phyloP scores from a whole-genome alignment of 2,113 vertebrate genomes.

The Prunella fulvescens region DNA sequence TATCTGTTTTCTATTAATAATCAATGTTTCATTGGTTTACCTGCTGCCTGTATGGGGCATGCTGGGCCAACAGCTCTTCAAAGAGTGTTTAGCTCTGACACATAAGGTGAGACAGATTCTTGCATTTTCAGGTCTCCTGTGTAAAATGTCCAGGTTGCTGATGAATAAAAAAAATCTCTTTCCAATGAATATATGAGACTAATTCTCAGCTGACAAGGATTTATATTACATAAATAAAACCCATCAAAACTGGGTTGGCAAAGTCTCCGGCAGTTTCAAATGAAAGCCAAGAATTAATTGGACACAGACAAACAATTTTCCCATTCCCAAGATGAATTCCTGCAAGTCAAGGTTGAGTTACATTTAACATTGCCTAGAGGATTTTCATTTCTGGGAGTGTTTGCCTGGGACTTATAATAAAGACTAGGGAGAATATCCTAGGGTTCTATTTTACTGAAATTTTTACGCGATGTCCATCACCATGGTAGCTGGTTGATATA shows the following conservation, averaged over 20 bases:
- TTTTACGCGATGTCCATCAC: neutral
- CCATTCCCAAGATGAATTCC: neutral
- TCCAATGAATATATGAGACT: neutral
- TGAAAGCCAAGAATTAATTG: slow-evolving; percentile 37
- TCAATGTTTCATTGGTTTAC: neutral
- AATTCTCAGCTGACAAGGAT: neutral
- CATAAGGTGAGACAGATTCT: neutral
- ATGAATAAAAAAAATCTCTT: neutral
- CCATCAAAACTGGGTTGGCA: neutral
- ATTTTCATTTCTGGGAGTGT: neutral
- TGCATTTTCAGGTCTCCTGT: neutral
- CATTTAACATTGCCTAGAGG: slow-evolving; percentile 8
- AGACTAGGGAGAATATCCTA: neutral
- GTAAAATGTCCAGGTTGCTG: neutral
- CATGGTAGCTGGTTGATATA: neutral
- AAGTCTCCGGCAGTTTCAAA: slow-evolving; percentile 6
- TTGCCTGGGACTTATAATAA: neutral
- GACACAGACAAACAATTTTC: slow-evolving; percentile 15
- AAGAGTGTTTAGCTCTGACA: neutral
- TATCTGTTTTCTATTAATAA: neutral
- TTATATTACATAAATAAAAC: slow-evolving; percentile 8
- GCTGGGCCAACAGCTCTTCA: neutral
- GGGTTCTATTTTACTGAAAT: neutral
- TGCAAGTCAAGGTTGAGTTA: slow-evolving; percentile 29
- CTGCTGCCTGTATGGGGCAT: neutral